phyloP scores from a whole-genome alignment of 2,113 vertebrate genomes.

The Nymphicus hollandicus region DNA sequence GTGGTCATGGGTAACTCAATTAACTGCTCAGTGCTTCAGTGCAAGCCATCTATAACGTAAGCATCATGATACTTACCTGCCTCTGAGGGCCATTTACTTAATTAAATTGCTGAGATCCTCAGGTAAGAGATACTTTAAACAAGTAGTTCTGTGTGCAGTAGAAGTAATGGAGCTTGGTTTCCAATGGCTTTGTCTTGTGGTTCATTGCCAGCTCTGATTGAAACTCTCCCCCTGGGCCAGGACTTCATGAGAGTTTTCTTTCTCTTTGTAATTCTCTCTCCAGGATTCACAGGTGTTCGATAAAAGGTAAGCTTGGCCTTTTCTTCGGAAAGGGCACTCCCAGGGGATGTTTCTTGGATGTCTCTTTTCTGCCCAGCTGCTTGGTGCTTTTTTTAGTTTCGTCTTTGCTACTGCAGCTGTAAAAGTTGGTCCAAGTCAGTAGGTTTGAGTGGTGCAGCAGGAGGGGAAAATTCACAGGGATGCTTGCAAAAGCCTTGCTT shows the following conservation, averaged over 20 bases:
- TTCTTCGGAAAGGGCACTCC: neutral
- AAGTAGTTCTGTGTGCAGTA: neutral
- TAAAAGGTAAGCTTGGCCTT: neutral
- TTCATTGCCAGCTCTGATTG: constrained; percentile 39
- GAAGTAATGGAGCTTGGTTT: constrained; percentile 48
- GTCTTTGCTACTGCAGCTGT: neutral
- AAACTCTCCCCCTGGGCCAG: neutral
- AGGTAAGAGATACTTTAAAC: constrained; percentile 22
- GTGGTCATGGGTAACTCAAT: neutral
- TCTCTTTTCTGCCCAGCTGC: neutral
- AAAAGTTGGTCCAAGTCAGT: neutral
- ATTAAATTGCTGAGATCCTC: constrained; percentile 52
- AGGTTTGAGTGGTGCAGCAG: neutral
- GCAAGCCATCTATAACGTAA: neutral
- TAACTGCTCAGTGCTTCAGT: constrained; percentile 11
- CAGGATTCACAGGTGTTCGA: neutral
- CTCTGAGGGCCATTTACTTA: constrained; percentile 44
- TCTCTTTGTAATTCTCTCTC: neutral
- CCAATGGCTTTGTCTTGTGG: constrained; percentile 20
- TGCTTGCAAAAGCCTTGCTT: neutral
- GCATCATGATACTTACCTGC: constrained; percentile 32
- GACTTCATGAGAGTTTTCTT: neutral
- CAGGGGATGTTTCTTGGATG: neutral
- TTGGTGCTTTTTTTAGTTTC: neutral
- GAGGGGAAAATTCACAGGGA: neutral